Evolutionary conservation across 2,797 vertebrate genomes (phyloP).

Genomic region (Tapirus indicus): DNA sequence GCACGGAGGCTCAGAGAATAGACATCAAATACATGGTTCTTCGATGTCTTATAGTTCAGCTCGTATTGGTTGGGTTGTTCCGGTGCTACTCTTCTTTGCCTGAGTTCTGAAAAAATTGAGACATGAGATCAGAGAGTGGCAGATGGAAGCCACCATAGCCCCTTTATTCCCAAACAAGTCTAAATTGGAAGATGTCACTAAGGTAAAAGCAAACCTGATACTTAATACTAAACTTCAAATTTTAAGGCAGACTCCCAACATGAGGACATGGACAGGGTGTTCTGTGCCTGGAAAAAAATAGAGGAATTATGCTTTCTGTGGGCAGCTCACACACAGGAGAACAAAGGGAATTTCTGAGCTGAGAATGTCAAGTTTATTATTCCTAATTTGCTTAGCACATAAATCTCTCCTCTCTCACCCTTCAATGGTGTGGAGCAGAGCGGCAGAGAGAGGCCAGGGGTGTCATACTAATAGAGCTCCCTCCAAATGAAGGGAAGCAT

Average conservation of each 20-base stretch:
- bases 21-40: too few species aligned
- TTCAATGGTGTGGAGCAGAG: not conserved
- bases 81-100: not conserved
- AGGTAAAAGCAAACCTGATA: not conserved
- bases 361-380: not conserved
- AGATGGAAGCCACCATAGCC: not conserved
- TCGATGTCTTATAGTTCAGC: not conserved
- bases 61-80: not conserved
- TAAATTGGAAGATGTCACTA: not conserved
- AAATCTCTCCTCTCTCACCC: not conserved
- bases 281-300: not conserved
- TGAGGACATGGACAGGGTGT: rapidly evolving
- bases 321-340: not conserved
- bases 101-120: not conserved
- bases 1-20: not conserved
- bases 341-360: not conserved
- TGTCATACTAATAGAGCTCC: not conserved
- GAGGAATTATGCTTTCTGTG: not conserved
- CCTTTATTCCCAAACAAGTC: not conserved
- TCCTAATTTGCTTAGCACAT: not conserved
- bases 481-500: not conserved
- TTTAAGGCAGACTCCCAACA: not conserved
- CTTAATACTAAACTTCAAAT: not conserved
- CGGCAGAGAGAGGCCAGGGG: not conserved
- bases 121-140: not conserved